Base-by-base conservation (phyloP, 2,113 vertebrate species). In the Scolopax mira region DNA sequence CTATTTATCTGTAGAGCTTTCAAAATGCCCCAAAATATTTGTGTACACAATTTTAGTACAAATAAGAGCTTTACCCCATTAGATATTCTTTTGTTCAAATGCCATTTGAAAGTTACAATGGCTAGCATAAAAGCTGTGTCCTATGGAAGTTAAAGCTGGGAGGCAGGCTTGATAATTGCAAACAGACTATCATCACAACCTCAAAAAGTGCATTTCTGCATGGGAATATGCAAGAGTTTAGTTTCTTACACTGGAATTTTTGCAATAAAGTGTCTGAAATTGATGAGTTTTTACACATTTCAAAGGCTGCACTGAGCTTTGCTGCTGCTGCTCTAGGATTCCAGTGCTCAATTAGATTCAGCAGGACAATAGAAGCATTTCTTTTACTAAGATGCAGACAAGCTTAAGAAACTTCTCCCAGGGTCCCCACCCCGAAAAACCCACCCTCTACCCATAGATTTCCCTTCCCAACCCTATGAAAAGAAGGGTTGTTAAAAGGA, bases 61-160 rank as follows among this genome's bases (percentile, higher is more conserved):
- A 92, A 81, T 71, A 85, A 92, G 69, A 84, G 92, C 86, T 94
- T 95, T 93, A 90, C 80, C 89, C 94, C 94, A 94, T 96, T 95
- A 96, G 84, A 89, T 87, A 97, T 94, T 96, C 96, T 93, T 97
- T 95, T 97, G 96, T 97, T 93, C 86, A 57, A 93, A 75, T 85
- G 54, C 92, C 87, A 85, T 95, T 93, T 81, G 83, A 79, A 90
- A 96, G 90, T 94, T 89, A 94, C 90, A 96, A 92, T 92, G 65
- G 83, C 83, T 49, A 93, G 65, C 48, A 67, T 79, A 90, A 97
- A 96, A 92, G 90, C 88, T 55, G 62, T 46, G 64, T 89, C 73
- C 90, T 65, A 7, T 62, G 35, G 44, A 95, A 89, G 58, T 44
- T 86, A 92, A 94, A 94, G 74, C 89, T 89, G 81, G 78, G 84